Conservation (phyloP, 2,888 invertebrate genomes). For the Chrysolina haemoptera region DNA sequence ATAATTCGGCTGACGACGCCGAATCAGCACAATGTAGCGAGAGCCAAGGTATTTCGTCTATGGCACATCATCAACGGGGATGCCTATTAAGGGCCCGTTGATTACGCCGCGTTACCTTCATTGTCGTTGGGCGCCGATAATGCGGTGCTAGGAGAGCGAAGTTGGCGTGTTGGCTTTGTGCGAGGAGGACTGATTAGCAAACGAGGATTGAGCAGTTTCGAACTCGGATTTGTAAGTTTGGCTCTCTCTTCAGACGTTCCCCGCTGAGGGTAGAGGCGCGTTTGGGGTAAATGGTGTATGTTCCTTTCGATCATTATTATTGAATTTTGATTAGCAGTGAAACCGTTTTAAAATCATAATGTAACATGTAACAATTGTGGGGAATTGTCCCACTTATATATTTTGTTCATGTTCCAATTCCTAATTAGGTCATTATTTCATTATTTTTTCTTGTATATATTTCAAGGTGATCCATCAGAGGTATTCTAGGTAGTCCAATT, state of each 20-base stretch:
- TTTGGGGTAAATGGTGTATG: background rate
- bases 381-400: too few relatives aligned
- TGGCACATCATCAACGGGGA: constrained; percentile 26
- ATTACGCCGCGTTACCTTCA: constrained; percentile 29
- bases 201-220: constrained; percentile 21
- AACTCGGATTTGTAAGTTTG: background rate
- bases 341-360: too few relatives aligned
- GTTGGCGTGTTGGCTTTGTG: constrained; percentile 25
- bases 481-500: too few relatives aligned
- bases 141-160: background rate
- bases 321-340: too few relatives aligned
- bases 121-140: constrained; percentile 28
- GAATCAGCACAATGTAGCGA: background rate
- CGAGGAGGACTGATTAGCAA: constrained; percentile 21
- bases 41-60: background rate
- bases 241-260: background rate
- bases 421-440: too few relatives aligned
- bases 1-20: background rate
- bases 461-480: too few relatives aligned
- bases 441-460: too few relatives aligned
- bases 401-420: too few relatives aligned
- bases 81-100: constrained; percentile 30
- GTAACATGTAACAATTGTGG: too few relatives aligned
- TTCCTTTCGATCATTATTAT: too few relatives aligned
- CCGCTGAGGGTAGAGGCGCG: background rate